Percentiles rank a stretch among this genome's conserved stretches.
Conservation (phyloP, 2,888 invertebrate species). For the Euproctis similis region DNA sequence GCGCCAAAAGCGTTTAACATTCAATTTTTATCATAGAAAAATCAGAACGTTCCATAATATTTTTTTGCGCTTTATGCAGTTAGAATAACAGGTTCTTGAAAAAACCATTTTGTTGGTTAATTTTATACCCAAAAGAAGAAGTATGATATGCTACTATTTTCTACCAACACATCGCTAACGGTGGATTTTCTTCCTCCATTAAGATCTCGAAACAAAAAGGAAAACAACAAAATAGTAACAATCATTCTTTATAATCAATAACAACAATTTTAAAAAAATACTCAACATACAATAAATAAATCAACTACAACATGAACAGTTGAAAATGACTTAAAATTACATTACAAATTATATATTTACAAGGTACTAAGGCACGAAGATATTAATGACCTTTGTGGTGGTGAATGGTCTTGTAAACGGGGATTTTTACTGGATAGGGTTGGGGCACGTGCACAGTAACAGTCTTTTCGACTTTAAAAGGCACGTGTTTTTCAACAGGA, state of each 20-base stretch:
- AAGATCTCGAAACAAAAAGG: no score
- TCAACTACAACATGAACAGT: constrained; percentile 74
- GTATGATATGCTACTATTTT: no score
- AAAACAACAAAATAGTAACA: constrained; percentile 12
- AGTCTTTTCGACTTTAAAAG: constrained; percentile 83
- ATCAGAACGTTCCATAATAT: no score
- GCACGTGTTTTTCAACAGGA: constrained; percentile 84
- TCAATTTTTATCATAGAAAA: no score
- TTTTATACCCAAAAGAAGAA: no score
- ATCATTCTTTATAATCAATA: constrained; percentile 16
- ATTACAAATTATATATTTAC: constrained; percentile 62
- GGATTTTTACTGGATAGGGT: constrained; percentile 85
- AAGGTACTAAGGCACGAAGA: constrained; percentile 33
- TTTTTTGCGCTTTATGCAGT: no score
- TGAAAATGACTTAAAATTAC: constrained; percentile 75
- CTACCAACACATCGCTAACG: no score
- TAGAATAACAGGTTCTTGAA: no score
- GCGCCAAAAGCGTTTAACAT: no score
- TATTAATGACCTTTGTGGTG: constrained; percentile 68
- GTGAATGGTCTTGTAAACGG: constrained; percentile 78
- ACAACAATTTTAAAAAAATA: constrained; percentile 32
- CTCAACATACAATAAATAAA: constrained; percentile 68
- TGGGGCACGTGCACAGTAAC: constrained; percentile 85
- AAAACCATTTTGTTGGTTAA: no score
- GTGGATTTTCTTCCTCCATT: no score